These are phyloP conservation scores for Nannobrachium achirus DNA, from an alignment of 2,113 vertebrate species.

Conservation along the genomic window DNA sequence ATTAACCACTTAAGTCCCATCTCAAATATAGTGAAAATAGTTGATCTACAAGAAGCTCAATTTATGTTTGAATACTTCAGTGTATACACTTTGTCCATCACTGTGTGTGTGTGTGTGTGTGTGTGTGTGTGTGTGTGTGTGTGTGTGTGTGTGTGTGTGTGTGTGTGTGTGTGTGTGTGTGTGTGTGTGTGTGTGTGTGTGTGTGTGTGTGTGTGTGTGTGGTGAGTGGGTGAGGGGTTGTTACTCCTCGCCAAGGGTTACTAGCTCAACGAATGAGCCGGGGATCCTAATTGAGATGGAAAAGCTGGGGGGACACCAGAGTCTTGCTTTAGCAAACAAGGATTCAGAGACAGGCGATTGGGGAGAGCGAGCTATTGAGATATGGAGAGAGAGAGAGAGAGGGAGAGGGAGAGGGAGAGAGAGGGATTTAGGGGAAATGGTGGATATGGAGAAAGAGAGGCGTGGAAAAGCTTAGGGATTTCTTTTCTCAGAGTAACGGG, in stretches of 20 bases:
- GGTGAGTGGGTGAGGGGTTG: constrained; percentile 1
- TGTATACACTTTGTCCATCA: too few species aligned
- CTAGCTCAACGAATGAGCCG: constrained; percentile 40
- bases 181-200: too few species aligned
- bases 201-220: too few species aligned
- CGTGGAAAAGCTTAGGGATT: constrained; percentile 14
- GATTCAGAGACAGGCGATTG: constrained; percentile 20
- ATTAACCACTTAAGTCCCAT: too few species aligned
- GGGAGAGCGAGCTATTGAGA: constrained; percentile 1
- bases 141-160: too few species aligned
- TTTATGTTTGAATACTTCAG: too few species aligned
- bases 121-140: too few species aligned
- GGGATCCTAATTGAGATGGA: constrained; percentile 54
- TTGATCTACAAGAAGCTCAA: too few species aligned
- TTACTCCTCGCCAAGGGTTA: constrained; percentile 42
- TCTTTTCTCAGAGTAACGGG: constrained; percentile 25
- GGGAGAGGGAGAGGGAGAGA: constrained; percentile 8
- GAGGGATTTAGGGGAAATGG: constrained; percentile 5
- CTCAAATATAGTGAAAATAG: too few species aligned
- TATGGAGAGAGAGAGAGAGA: constrained; percentile 43
- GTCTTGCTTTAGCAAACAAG: constrained; percentile 56
- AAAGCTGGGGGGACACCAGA: constrained; percentile 44
- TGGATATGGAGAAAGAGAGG: constrained; percentile 26
- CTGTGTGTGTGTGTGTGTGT: too few species aligned
- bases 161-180: too few species aligned